phyloP scores from a whole-genome alignment of 2,888 invertebrate species.

The Yponomeuta sedellus region DNA sequence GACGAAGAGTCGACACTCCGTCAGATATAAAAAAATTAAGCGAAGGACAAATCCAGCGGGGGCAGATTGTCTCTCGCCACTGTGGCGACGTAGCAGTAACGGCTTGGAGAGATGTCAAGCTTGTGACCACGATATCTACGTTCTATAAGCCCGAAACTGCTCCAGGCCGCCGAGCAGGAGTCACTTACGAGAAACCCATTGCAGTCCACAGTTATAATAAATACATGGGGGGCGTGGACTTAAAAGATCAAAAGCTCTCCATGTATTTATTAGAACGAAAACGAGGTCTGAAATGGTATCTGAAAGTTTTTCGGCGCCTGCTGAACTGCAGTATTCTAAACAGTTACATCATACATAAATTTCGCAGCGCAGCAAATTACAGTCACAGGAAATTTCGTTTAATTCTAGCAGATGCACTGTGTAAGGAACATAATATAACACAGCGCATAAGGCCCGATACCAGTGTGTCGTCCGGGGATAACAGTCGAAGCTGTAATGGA shows the following conservation, averaged over 20 bases:
- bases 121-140: slow-evolving; percentile 17
- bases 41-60: neutral
- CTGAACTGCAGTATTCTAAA: slow-evolving; percentile 12
- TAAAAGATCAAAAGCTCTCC: slow-evolving; percentile 14
- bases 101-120: slow-evolving; percentile 16
- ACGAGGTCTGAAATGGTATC: slow-evolving; percentile 3
- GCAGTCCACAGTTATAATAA: slow-evolving; percentile 12
- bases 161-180: slow-evolving; percentile 12
- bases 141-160: slow-evolving; percentile 6
- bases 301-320: slow-evolving; percentile 11
- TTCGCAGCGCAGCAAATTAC: no score
- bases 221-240: slow-evolving; percentile 15
- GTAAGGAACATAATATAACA: neutral
- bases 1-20: no score
- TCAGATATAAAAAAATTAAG: no score
- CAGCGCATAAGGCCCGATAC: neutral
- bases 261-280: slow-evolving; percentile 14
- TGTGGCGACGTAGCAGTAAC: slow-evolving; percentile 12
- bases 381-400: no score
- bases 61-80: slow-evolving; percentile 1
- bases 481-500: neutral
- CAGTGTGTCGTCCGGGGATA: neutral
- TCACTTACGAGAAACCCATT: slow-evolving; percentile 3
- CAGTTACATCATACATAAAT: neutral
- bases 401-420: neutral